Base-by-base conservation (phyloP, 1,140 invertebrate species). In the Danaus melanippus region DNA sequence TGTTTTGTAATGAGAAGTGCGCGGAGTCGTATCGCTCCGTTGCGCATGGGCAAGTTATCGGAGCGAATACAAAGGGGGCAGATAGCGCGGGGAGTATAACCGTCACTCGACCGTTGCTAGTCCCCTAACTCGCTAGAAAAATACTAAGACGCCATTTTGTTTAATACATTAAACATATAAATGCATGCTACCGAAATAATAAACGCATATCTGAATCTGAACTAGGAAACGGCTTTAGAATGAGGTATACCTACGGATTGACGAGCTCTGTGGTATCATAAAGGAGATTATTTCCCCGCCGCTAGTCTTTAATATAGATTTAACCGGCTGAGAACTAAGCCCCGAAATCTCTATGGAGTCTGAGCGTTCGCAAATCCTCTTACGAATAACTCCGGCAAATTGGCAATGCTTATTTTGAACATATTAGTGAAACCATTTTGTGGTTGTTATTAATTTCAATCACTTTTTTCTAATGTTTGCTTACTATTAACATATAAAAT, bases 11-110 rank as follows among this genome's bases (percentile, higher is more conserved):
- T 76, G 80, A 82, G 79, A 81, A 79, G 72, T 71, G 74, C 70
- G 66, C 69, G 66, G 66, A 76, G 76, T 80, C 78, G 83, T 79
- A 74, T 76, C 83, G 83, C 69, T 86, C 79, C 76, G 83, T 78
- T 86, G 83, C 83, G 83, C 83, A 82, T 78, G 76, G 74, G 83
- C 79, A 82, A 83, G 75, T 86, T 86, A 86, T 86, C 83, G 83
- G 83, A 86, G 81, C 83, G 83, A 83, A 82, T 80, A 84, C 79
- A 78, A 80, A 82, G 78, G 80, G 79, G 79, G 80, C 78, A 83
- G 79, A 86, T 84, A 86, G 74, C 73, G 83, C 80, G 80, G 80
- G 80, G 79, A 82, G 75, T 59, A 71, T 79, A 86, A 86, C 83
- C 83, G 80, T 79, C 83, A 71, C 71, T 80, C 83, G 83, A 86